A percentile compares a stretch with the other conserved stretches of the same genome.
phyloP scores from a whole-genome alignment of 1,140 invertebrate species.

The Lepidurus apus region DNA sequence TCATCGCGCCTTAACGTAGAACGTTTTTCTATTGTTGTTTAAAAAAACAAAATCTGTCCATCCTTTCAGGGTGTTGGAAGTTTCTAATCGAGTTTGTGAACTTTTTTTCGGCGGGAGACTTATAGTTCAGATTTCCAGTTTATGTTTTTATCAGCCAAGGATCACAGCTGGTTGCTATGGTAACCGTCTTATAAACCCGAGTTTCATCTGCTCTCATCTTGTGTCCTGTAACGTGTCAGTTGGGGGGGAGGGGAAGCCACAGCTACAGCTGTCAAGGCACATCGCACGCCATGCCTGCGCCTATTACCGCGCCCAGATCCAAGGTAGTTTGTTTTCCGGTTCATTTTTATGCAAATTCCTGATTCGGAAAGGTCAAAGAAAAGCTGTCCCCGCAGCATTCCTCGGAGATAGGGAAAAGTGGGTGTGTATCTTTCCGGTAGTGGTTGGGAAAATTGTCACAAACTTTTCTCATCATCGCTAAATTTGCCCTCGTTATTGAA shows the following conservation, averaged over 20 bases:
- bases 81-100: not conserved
- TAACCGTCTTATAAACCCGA: not conserved
- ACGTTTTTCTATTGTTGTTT: not conserved
- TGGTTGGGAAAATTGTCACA: not conserved
- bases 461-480: not conserved
- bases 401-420: not conserved
- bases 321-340: constrained; percentile 19
- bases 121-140: no score
- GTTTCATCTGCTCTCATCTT: not conserved
- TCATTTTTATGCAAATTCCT: not conserved
- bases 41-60: not conserved
- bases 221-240: constrained; percentile 1
- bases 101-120: no score
- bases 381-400: not conserved
- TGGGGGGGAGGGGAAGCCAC: not conserved
- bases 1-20: not conserved
- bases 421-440: constrained; percentile 1
- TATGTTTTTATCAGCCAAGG: no score
- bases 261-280: not conserved
- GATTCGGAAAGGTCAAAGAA: not conserved
- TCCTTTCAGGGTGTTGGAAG: not conserved
- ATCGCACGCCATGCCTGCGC: constrained; percentile 7
- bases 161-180: not conserved
- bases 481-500: not conserved
- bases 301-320: not conserved